A percentile compares a stretch with the other conserved stretches of the same genome.
phyloP scores from a whole-genome alignment of 92 coral and sea anemone genomes.

The Isaurus tuberculatus region DNA sequence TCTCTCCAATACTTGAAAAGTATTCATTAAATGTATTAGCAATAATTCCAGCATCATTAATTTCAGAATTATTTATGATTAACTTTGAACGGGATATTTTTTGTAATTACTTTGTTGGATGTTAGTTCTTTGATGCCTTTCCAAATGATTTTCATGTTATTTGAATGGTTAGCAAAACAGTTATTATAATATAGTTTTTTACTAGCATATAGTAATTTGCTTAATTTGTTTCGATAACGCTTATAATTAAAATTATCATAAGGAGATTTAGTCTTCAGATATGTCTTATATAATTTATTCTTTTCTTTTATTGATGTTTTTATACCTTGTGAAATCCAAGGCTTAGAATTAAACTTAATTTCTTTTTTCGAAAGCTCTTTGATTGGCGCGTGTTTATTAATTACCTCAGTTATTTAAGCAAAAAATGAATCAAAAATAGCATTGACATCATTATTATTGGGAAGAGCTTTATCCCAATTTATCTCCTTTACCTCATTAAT shows the following conservation, averaged over 20 bases:
- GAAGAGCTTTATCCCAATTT: conserved; percentile 45
- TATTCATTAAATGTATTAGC: background rate
- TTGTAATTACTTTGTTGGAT: background rate
- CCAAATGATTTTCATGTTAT: background rate
- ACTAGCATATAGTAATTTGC: conserved; percentile 29
- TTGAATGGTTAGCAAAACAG: background rate
- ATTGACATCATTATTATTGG: conserved; percentile 38
- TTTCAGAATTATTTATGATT: background rate
- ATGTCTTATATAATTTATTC: background rate
- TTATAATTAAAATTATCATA: conserved; percentile 46
- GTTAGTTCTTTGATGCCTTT: conserved; percentile 42
- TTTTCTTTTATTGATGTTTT: background rate
- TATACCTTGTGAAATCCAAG: background rate
- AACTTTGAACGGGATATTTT: background rate
- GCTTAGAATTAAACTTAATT: background rate
- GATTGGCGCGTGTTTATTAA: conserved; percentile 6
- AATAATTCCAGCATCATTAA: background rate
- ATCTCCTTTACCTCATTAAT: conserved; percentile 32
- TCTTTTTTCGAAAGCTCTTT: background rate
- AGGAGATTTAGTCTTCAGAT: background rate
- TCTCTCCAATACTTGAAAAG: background rate
- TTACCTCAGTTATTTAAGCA: background rate
- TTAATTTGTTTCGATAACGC: conserved; percentile 46
- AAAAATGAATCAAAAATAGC: conserved; percentile 19
- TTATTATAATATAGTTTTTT: conserved; percentile 30